Base-by-base conservation (phyloP, 2,797 vertebrate species). In the Dallia pectoralis region DNA sequence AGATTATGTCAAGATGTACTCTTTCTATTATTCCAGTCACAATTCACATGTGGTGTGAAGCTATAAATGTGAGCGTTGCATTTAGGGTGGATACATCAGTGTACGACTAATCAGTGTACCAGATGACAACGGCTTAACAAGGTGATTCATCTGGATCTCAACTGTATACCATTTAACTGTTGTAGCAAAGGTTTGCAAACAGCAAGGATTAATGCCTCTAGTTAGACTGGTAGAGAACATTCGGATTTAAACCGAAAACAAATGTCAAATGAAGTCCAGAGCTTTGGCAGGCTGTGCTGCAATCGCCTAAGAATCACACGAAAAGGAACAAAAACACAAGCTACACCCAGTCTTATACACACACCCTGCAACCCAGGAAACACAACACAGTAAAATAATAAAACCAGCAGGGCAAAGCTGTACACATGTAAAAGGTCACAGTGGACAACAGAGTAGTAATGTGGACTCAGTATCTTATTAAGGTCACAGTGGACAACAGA, bases 371-470 rank as follows among this genome's bases (percentile, higher is more conserved):
- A 87, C 86, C 88, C 74, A 81, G 85, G 86, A 90, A 91, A 91
- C 84, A 82, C 87, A 91, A 91, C 78, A 87, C 72, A 89, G 64
- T 65, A 67, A 90, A 86, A 89, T 83, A 88, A 86, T 19, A 11
- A 74, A 30, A 47, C 62, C 74, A 19, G 73, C 73, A 82, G 78
- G 80, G 15, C 61, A 76, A 76, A 82, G 64, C 56, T 49, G 14
- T 36, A 67, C 74, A 44, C 84, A 77, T 71, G 12, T 69, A 75
- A 47, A 74, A 63, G 1, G 32, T 71, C 18, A 81, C 30, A 32
- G 0, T 32, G 44, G 70, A 32, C 25, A 77, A 67, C 40, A 27
- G 22, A 33, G 27, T 14, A 30, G 59, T 40, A n/a, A 40, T 47
- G 47, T 19, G 11, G 5, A 11, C 74, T 64, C 25, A 69, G 56